Conservation (phyloP, 2,888 invertebrate genomes). For the Drosophila acutilabella region DNA sequence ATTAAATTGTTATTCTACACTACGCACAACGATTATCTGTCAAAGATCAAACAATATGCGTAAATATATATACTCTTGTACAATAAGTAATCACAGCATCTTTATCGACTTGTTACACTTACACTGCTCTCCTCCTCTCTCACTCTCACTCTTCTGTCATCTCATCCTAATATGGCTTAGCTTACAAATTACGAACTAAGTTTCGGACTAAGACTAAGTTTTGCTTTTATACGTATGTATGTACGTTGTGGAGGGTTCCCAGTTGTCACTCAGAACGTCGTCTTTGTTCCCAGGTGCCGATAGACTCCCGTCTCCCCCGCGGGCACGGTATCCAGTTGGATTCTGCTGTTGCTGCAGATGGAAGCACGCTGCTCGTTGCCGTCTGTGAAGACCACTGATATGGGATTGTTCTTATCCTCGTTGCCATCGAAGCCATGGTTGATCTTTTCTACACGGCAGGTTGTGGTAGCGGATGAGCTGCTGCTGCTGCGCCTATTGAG, state of each 20-base stretch:
- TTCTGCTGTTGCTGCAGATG: slow-evolving; percentile 54
- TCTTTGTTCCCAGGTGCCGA: slow-evolving; percentile 68
- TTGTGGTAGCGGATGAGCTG: slow-evolving; percentile 64
- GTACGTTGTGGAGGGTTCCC: slow-evolving; percentile 34
- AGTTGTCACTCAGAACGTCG: slow-evolving; percentile 61
- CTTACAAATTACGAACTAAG: slow-evolving; percentile 51
- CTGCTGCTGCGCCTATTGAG: slow-evolving; percentile 72
- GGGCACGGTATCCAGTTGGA: slow-evolving; percentile 69
- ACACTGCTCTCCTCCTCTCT: background rate
- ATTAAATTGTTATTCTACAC: slow-evolving; percentile 57
- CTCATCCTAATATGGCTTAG: slow-evolving; percentile 55
- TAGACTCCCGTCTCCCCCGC: slow-evolving; percentile 73
- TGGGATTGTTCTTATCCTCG: slow-evolving; percentile 71
- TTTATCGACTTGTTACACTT: slow-evolving; percentile 72
- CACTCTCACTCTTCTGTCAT: background rate
- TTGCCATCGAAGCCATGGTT: slow-evolving; percentile 81
- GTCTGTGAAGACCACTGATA: slow-evolving; percentile 72
- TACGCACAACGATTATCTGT: slow-evolving; percentile 51
- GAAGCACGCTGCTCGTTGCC: slow-evolving; percentile 48
- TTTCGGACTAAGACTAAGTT: slow-evolving; percentile 38
- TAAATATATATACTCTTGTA: slow-evolving; percentile 56
- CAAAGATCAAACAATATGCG: slow-evolving; percentile 45
- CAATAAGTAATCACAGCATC: slow-evolving; percentile 82
- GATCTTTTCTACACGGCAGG: slow-evolving; percentile 69
- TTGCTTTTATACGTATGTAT: slow-evolving; percentile 21